phyloP scores from a whole-genome alignment of 2,888 invertebrate species.

The Spodoptera picta region DNA sequence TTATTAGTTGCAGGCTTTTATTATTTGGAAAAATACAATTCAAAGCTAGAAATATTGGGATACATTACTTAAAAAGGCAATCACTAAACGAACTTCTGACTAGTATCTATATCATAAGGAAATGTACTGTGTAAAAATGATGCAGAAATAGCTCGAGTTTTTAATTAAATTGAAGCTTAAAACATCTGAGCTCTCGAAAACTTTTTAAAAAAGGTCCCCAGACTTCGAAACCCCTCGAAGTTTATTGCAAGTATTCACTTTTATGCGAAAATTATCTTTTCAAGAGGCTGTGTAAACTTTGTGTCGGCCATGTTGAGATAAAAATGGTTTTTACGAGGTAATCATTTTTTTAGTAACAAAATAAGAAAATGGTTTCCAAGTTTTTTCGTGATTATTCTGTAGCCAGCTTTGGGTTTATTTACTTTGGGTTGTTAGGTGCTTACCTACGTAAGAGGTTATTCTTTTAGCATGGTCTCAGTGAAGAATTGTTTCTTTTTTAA shows the following conservation, averaged over 20 bases:
- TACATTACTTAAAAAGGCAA: too few relatives aligned
- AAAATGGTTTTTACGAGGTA: slow-evolving; percentile 35
- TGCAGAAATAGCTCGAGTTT: slow-evolving; percentile 27
- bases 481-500: too few relatives aligned
- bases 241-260: slow-evolving; percentile 55
- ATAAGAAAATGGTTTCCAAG: slow-evolving; percentile 28
- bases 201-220: slow-evolving; percentile 38
- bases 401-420: neutral
- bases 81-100: too few relatives aligned
- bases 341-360: slow-evolving; percentile 32
- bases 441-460: too few relatives aligned
- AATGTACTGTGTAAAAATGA: slow-evolving; percentile 12
- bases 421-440: too few relatives aligned
- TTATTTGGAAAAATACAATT: too few relatives aligned
- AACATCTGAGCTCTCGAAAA: slow-evolving; percentile 39
- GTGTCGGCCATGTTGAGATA: slow-evolving; percentile 39
- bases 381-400: slow-evolving; percentile 20
- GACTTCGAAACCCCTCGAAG: slow-evolving; percentile 31
- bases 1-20: too few relatives aligned
- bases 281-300: slow-evolving; percentile 39
- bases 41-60: too few relatives aligned
- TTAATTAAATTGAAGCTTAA: slow-evolving; percentile 48
- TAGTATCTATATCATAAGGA: too few relatives aligned
- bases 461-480: too few relatives aligned
- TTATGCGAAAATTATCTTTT: slow-evolving; percentile 59